Percentiles rank a stretch among this genome's conserved stretches.
phyloP scores from a whole-genome alignment of 2,888 invertebrate genomes.

The Netelia fuscicornis region DNA sequence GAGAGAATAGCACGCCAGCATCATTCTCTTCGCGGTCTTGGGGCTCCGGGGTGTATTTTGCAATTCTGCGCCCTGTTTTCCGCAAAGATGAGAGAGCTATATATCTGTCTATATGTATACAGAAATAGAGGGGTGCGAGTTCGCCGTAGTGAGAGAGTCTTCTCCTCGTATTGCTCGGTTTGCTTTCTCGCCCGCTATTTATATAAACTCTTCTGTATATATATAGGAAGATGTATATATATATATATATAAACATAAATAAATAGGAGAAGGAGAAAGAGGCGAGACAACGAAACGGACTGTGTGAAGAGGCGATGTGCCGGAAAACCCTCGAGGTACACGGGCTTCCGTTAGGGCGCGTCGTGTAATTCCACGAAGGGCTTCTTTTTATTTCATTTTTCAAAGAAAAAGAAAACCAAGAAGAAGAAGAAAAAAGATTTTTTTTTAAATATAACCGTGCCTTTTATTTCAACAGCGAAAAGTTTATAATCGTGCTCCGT shows the following conservation, averaged over 20 bases:
- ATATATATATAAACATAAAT: background rate
- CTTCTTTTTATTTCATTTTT: slow-evolving; percentile 49
- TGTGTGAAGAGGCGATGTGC: slow-evolving; percentile 29
- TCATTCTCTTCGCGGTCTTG: slow-evolving; percentile 32
- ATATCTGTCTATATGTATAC: too few species aligned
- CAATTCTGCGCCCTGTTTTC: slow-evolving; percentile 70
- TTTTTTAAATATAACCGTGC: background rate
- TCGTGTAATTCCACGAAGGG: slow-evolving; percentile 64
- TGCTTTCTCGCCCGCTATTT: background rate
- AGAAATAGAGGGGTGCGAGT: background rate
- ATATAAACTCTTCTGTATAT: background rate
- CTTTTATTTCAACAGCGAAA: slow-evolving; percentile 65
- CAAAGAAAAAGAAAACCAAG: slow-evolving; percentile 1
- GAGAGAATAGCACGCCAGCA: background rate
- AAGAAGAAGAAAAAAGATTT: too few species aligned
- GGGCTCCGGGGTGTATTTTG: slow-evolving; percentile 67
- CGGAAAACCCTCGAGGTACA: slow-evolving; percentile 51
- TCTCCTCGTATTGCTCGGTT: background rate
- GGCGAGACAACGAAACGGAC: slow-evolving; percentile 23
- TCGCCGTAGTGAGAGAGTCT: background rate
- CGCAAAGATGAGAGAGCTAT: slow-evolving; percentile 27
- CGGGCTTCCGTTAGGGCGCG: slow-evolving; percentile 36
- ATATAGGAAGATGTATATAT: background rate
- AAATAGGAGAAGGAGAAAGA: slow-evolving; percentile 1
- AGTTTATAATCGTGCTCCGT: slow-evolving; percentile 67